Evolutionary conservation across 2,113 vertebrate genomes (phyloP), one percentile per base, ranked within the genome.

Genomic region (Platichthys flesus): DNA sequence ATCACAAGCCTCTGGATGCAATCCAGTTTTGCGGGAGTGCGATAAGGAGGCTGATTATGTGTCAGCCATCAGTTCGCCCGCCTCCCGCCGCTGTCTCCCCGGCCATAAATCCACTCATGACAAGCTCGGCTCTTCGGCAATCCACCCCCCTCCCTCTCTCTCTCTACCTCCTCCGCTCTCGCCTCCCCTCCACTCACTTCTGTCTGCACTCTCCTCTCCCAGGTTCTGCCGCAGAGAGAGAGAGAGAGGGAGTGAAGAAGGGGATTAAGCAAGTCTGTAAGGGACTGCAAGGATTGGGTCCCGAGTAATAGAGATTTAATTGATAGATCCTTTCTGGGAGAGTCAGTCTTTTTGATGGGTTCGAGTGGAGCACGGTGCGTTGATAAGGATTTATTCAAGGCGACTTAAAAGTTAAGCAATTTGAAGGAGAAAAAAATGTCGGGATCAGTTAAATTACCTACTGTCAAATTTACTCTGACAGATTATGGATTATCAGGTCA

Each of bases 1-100:
- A 95, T 95, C 95, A 94, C 71, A 92, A 85, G 83, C 88, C 93
- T 84, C 78, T 92, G 91, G 94, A 94, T 94, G 92, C 87, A 88
- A 91, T 90, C 87, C 90, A 92, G 80, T 79, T 91, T 90, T 89
- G 86, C 94, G 89, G 94, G 94, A 87, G 95, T 59, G 83, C 75
- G 96, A 94, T 94, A 92, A 93, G 73, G 69, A 79, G 84, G 74
- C 82, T 94, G 89, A 90, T 92, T 92, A 83, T 83, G 49, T 95
- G 94, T 94, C 81, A 89, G 54, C 51, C 91, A 56, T 88, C 91
- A 89, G 72, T 93, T 88, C 76, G 56, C 82, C 86, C 65, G 40
- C 82, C 86, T 81, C 71, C 78, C 74, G 40, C 81, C 85, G 76
- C 67, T 92, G 77, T 86, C 90, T 93, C 76, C 83, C 76, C 52